phyloP scores from a whole-genome alignment of 2,888 invertebrate genomes.

The Polyommatus icarus region DNA sequence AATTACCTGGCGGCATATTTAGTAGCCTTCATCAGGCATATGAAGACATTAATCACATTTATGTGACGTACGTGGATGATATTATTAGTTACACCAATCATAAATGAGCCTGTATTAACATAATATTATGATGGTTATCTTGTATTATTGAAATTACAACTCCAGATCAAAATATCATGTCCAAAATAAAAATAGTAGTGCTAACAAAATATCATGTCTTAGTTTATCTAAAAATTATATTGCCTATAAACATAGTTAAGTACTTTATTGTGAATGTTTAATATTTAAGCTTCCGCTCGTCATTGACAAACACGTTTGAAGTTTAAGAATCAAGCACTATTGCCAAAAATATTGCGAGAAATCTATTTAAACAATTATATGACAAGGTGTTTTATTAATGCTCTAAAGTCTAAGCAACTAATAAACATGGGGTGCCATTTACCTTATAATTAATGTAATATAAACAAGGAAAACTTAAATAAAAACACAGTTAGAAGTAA shows the following conservation, averaged over 20 bases:
- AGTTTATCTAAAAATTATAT: not conserved
- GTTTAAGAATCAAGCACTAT: too few relatives aligned
- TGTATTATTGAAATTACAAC: not conserved
- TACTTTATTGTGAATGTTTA: not conserved
- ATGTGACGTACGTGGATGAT: slow-evolving; percentile 6
- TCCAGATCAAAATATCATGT: too few relatives aligned
- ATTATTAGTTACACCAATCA: slow-evolving; percentile 4
- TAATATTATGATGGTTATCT: not conserved
- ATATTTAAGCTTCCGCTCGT: not conserved
- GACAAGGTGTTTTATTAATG: too few relatives aligned
- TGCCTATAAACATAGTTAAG: not conserved
- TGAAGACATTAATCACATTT: slow-evolving; percentile 16
- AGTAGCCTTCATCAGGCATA: slow-evolving; percentile 4
- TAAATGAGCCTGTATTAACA: not conserved
- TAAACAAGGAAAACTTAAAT: too few relatives aligned
- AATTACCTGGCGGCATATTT: slow-evolving; percentile 4
- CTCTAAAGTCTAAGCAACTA: too few relatives aligned
- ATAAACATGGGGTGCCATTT: not conserved
- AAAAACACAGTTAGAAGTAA: too few relatives aligned
- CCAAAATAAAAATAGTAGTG: too few relatives aligned
- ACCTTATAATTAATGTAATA: not conserved
- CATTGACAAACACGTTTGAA: not conserved
- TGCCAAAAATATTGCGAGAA: too few relatives aligned
- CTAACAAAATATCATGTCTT: too few relatives aligned
- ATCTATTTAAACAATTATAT: too few relatives aligned